These are phyloP conservation scores for Motacilla tschutschensis DNA, from an alignment of 2,113 vertebrate species.

Conservation along the genomic window DNA sequence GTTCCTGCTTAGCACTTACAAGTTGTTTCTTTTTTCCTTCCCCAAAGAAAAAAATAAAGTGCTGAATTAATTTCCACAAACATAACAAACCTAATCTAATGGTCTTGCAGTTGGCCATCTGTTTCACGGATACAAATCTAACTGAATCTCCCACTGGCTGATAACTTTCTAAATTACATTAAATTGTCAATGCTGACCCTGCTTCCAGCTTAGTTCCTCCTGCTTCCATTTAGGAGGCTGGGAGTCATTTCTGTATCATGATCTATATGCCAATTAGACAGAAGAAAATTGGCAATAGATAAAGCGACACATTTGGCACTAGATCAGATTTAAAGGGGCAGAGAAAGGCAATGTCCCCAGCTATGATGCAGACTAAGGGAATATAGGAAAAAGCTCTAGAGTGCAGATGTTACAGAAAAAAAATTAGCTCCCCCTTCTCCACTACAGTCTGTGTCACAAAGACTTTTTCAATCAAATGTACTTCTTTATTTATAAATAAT, in stretches of 20 bases:
- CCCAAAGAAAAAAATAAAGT: conserved; percentile 14
- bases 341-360: neutral
- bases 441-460: neutral
- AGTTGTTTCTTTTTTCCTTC: neutral
- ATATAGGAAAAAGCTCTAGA: neutral
- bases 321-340: neutral
- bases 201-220: conserved; percentile 29
- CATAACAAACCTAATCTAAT: conserved; percentile 69
- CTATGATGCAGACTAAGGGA: neutral
- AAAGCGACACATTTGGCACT: neutral
- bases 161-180: conserved; percentile 68
- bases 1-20: conserved; percentile 9
- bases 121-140: conserved; percentile 64
- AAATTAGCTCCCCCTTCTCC: neutral
- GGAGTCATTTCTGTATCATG: neutral
- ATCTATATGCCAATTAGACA: neutral
- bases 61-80: conserved; percentile 74
- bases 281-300: neutral
- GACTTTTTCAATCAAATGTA: neutral
- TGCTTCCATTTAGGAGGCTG: neutral
- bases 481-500: neutral
- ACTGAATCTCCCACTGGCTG: conserved; percentile 47
- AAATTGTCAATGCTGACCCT: conserved; percentile 35
- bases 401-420: neutral
- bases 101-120: conserved; percentile 67